These are phyloP conservation scores for Pseudomyrmex gracilis DNA, from an alignment of 1,140 invertebrate species.

Conservation along the genomic window DNA sequence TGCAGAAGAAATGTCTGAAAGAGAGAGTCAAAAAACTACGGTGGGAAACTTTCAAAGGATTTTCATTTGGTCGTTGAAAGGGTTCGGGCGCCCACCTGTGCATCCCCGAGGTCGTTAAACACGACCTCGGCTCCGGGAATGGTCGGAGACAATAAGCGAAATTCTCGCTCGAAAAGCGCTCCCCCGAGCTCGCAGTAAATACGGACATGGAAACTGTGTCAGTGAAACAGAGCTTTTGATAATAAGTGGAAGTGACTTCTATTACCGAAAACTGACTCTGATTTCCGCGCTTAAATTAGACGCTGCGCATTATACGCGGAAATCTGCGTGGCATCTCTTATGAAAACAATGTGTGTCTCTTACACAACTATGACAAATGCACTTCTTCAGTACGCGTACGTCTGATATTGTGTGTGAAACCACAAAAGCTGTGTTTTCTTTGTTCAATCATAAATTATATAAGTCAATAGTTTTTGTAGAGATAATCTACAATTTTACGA, in stretches of 20 bases:
- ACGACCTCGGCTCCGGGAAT: neutral
- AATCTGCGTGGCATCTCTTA: neutral
- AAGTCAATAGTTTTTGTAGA: too few species aligned
- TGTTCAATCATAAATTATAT: neutral
- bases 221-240: slow-evolving; percentile 22
- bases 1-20: neutral
- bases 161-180: slow-evolving; percentile 15
- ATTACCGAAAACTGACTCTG: neutral
- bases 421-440: too few species aligned
- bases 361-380: neutral
- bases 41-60: slow-evolving; percentile 20
- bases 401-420: neutral
- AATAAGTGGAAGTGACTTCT: slow-evolving; percentile 30
- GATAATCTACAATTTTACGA: neutral
- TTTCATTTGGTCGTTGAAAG: slow-evolving; percentile 36
- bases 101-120: slow-evolving; percentile 33
- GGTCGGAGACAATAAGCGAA: slow-evolving; percentile 33
- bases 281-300: neutral
- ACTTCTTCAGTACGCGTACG: neutral
- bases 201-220: slow-evolving; percentile 18
- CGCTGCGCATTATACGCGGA: neutral
- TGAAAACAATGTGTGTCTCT: neutral
- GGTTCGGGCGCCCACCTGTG: slow-evolving; percentile 14
- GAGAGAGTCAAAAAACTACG: neutral
- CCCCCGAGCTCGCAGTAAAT: slow-evolving; percentile 3